These are phyloP conservation scores for Misgurnus anguillicaudatus DNA, from an alignment of 2,113 vertebrate genomes.

Conservation along the genomic window DNA sequence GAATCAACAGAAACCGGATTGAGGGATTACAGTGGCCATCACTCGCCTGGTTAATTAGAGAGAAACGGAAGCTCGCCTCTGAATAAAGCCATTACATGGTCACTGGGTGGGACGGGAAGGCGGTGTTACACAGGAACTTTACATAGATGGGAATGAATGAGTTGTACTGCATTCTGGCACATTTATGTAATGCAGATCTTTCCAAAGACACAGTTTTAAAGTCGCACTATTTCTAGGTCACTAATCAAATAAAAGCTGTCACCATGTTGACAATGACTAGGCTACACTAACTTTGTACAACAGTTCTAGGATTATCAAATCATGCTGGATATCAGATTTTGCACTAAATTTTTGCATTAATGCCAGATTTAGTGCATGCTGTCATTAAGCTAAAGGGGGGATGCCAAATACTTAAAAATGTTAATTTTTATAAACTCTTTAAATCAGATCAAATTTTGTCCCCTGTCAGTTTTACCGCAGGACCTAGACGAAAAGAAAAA, in stretches of 20 bases:
- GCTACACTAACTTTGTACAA: too few species aligned
- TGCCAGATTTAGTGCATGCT: neutral
- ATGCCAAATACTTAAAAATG: neutral
- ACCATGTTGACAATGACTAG: too few species aligned
- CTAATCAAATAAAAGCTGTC: too few species aligned
- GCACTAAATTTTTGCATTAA: neutral
- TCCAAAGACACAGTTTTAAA: neutral
- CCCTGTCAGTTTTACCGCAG: neutral
- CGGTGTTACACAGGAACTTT: neutral
- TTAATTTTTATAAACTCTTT: neutral
- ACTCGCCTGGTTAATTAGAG: constrained; percentile 21
- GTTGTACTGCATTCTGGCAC: neutral
- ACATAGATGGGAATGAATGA: neutral
- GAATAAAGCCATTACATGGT: constrained; percentile 2
- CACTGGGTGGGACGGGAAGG: constrained; percentile 14
- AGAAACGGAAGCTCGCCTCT: neutral
- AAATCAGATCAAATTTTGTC: neutral
- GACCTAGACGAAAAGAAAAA: constrained; percentile 23
- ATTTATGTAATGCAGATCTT: neutral
- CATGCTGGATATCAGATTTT: neutral
- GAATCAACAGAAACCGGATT: neutral
- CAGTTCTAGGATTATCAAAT: too few species aligned
- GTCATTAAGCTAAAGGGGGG: neutral
- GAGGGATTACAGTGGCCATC: constrained; percentile 4
- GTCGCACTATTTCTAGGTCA: too few species aligned